Conservation (phyloP, 2,888 invertebrate genomes). For the Amblyteles armatorius region DNA sequence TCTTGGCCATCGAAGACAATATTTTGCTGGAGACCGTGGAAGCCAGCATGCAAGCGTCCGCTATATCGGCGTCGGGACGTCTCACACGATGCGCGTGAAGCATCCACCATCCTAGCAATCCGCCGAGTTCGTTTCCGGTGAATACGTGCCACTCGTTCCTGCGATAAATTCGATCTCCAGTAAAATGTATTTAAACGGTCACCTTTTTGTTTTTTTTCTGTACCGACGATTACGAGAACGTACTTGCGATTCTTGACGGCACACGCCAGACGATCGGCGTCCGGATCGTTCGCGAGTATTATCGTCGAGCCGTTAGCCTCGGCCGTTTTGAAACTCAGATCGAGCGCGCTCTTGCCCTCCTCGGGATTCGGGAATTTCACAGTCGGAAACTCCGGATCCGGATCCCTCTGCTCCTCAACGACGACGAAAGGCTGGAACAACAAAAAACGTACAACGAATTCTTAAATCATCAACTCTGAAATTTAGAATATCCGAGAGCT, state of each 20-base stretch:
- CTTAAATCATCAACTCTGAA: constrained; percentile 10
- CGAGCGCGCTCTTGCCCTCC: constrained; percentile 93
- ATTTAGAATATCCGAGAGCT: background rate
- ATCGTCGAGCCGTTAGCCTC: constrained; percentile 89
- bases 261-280: constrained; percentile 96
- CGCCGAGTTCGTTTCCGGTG: constrained; percentile 97
- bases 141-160: constrained; percentile 95
- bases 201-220: background rate
- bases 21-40: constrained; percentile 99
- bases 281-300: constrained; percentile 98
- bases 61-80: constrained; percentile 84
- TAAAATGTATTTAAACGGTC: background rate
- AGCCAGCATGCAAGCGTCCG: constrained; percentile 93
- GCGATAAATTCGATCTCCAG: constrained; percentile 71
- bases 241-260: constrained; percentile 92
- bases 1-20: constrained; percentile 91
- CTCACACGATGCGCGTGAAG: constrained; percentile 87
- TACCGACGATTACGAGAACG: constrained; percentile 33
- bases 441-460: background rate
- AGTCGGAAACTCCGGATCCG: constrained; percentile 98
- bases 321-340: constrained; percentile 92
- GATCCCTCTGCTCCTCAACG: constrained; percentile 92
- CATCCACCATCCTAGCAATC: constrained; percentile 97
- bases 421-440: constrained; percentile 87
- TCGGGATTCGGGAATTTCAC: constrained; percentile 99